Conservation (phyloP, 2,113 vertebrate species). For the Seriola aureovittata region DNA sequence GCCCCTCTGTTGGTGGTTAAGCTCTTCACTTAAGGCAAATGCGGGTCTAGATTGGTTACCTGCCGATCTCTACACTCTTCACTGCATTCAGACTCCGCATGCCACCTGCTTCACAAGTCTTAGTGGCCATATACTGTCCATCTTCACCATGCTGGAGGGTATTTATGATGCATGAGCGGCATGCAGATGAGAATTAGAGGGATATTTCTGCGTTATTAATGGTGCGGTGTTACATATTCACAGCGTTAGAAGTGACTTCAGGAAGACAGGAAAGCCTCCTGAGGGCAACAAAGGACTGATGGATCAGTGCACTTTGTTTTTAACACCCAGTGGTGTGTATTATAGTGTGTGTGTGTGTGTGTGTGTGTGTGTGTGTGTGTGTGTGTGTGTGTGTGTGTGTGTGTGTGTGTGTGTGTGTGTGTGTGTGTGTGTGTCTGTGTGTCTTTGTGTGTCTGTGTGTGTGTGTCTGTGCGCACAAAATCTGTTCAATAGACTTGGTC, state of each 20-base stretch:
- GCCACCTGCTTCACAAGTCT: slow-evolving; percentile 59
- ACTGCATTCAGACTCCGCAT: slow-evolving; percentile 23
- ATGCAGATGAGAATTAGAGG: slow-evolving; percentile 70
- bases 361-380: background rate
- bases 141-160: slow-evolving; percentile 41
- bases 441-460: slow-evolving; percentile 3
- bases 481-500: slow-evolving; percentile 27
- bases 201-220: slow-evolving; percentile 68
- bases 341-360: slow-evolving; percentile 11
- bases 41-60: slow-evolving; percentile 49
- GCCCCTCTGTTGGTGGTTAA: slow-evolving; percentile 63
- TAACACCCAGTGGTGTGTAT: slow-evolving; percentile 44
- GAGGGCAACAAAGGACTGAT: slow-evolving; percentile 51
- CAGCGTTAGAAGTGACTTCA: slow-evolving; percentile 51
- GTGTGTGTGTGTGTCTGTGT: slow-evolving; percentile 12
- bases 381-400: slow-evolving; percentile 8
- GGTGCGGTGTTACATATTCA: slow-evolving; percentile 62
- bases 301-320: slow-evolving; percentile 49
- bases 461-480: slow-evolving; percentile 2
- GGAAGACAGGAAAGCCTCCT: slow-evolving; percentile 43
- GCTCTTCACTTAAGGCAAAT: slow-evolving; percentile 61
- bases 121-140: slow-evolving; percentile 61
- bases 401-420: slow-evolving; percentile 5
- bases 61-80: slow-evolving; percentile 49
- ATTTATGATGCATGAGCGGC: slow-evolving; percentile 72